Conservation (phyloP, 2,113 vertebrate genomes). For the Oryzias celebensis region DNA sequence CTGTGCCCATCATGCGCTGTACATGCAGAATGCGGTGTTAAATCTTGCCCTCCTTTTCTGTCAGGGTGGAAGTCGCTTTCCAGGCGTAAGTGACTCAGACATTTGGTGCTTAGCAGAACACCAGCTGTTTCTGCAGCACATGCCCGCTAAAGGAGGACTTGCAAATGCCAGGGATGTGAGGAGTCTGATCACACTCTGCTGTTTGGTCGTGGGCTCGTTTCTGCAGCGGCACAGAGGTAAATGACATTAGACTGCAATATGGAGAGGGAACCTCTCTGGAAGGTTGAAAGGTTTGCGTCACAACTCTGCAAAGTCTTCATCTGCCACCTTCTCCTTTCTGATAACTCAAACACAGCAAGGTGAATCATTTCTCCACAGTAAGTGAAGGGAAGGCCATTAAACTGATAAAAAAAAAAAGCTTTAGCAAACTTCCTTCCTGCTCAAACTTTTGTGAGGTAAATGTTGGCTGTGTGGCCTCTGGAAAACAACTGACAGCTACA, state of each 20-base stretch:
- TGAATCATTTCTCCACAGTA: no score
- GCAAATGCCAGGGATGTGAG: conserved; percentile 36
- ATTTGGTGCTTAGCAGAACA: conserved; percentile 43
- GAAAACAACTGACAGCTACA: background rate
- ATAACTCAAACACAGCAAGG: no score
- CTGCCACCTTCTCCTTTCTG: no score
- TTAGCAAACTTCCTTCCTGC: no score
- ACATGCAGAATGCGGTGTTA: conserved; percentile 48
- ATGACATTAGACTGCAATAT: background rate
- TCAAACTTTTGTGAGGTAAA: no score
- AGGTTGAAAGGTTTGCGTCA: no score
- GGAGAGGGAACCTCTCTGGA: no score
- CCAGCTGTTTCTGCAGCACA: conserved; percentile 51
- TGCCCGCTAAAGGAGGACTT: conserved; percentile 19
- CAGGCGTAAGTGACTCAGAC: conserved; percentile 34
- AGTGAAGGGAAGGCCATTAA: no score
- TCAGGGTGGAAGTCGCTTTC: conserved; percentile 22
- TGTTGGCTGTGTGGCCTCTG: conserved; percentile 15
- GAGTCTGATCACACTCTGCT: conserved; percentile 37
- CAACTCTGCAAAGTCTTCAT: no score
- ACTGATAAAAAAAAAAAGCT: no score
- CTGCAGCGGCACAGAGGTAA: conserved; percentile 39
- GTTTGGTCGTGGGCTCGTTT: conserved; percentile 57
- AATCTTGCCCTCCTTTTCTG: conserved; percentile 46
- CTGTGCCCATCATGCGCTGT: conserved; percentile 41